Evolutionary conservation across 2,888 invertebrate species (phyloP), one percentile per base, ranked within the genome.

Genomic region (Eudasyphora cyanicolor): DNA sequence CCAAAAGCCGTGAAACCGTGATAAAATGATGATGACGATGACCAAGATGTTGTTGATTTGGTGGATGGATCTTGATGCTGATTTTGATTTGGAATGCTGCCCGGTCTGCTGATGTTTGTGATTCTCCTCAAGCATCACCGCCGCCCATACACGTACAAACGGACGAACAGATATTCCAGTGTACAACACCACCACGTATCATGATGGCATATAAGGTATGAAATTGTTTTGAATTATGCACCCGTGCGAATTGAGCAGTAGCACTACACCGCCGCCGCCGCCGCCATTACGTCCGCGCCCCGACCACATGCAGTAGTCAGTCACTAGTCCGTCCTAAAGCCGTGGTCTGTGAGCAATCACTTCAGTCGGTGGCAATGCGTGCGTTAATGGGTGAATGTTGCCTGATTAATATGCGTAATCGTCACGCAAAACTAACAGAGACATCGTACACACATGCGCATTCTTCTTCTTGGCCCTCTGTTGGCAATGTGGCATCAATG

Each of bases 201-300:
- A 84, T 84, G 84, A 79, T 76, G 71, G 85, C 82, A 82, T 81
- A 79, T 82, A 86, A 84, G 85, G 84, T 82, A 86, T 86, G 85
- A 85, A 86, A 86, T 82, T 86, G 83, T 86, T 86, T 86, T 85
- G 86, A 85, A 85, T 86, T 82, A 86, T 82, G 85, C 85, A 85
- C 85, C 81, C 81, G 79, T 80, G 80, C 84, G 78, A 85, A 67
- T 81, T 84, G 81, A 84, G 54, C 80, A 80, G 14, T 42, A 80
- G 71, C 73, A 45, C 67, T 74, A 45, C 54, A 70, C 54, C 35
- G 73, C 35, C 54, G n/a, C n/a, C n/a, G n/a, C n/a, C n/a, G n/a
- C n/a, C n/a, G n/a, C n/a, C n/a, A n/a, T n/a, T n/a, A n/a, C n/a
- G n/a, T n/a, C n/a, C n/a, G n/a, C n/a, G n/a, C 6, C 14, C 42